Conservation (phyloP, 2,113 vertebrate species). For the Myotis lucifugus region DNA sequence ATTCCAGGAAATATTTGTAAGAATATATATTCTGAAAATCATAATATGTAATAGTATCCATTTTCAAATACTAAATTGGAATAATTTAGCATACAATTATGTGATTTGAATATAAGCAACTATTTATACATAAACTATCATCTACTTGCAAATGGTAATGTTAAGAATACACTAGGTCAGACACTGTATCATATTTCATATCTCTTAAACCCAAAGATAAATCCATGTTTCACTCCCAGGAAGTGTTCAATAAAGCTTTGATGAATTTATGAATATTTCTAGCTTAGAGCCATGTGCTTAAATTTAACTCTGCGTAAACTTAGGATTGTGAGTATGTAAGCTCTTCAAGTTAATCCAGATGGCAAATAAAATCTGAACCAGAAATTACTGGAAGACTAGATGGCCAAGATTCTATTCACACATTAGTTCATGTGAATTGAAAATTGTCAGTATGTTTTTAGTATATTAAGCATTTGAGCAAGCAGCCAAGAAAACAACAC, state of each 20-base stretch:
- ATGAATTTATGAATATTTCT: slow-evolving; percentile 38
- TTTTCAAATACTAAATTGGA: slow-evolving; percentile 59
- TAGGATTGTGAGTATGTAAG: not conserved
- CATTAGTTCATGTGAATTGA: slow-evolving; percentile 11
- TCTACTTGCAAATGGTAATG: not conserved
- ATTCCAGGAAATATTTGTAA: slow-evolving; percentile 45
- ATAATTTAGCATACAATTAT: slow-evolving; percentile 46
- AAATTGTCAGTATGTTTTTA: slow-evolving; percentile 15
- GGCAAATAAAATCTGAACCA: slow-evolving; percentile 58
- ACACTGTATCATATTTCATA: not conserved
- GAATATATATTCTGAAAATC: slow-evolving; percentile 58
- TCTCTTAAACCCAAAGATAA: not conserved
- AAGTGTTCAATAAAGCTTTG: not conserved
- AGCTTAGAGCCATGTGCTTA: slow-evolving; percentile 42
- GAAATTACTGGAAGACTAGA: slow-evolving; percentile 38
- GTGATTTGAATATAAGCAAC: not conserved
- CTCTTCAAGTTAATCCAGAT: slow-evolving; percentile 53
- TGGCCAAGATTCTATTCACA: slow-evolving; percentile 30
- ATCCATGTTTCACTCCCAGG: not conserved
- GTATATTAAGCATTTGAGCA: not conserved
- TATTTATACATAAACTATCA: not conserved
- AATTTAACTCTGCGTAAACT: slow-evolving; percentile 55
- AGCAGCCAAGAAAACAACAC: not conserved
- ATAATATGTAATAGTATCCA: slow-evolving; percentile 25
- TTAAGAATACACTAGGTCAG: not conserved